A percentile compares a stretch with the other conserved stretches of the same genome.
Conservation (phyloP, 2,888 invertebrate genomes). For the Mallateleia sp. region DNA sequence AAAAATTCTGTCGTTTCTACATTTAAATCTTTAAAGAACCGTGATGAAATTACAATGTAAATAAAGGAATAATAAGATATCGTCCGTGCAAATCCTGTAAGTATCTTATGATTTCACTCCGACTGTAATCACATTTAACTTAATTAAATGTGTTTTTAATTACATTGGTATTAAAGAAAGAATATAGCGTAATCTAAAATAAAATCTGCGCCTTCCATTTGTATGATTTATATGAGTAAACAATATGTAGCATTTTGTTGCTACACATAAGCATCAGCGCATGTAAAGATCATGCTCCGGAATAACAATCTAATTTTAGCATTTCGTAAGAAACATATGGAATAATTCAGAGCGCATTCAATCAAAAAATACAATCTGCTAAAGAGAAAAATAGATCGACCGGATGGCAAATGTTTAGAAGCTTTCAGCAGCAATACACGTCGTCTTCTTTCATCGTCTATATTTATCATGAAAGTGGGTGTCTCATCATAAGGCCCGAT, state of each 20-base stretch:
- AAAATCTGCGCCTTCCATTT: too few relatives aligned
- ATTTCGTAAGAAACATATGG: constrained; percentile 44
- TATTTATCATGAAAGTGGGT: constrained; percentile 55
- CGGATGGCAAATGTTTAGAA: constrained; percentile 51
- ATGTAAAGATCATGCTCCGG: constrained; percentile 29
- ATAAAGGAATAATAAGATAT: too few relatives aligned
- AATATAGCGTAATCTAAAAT: too few relatives aligned
- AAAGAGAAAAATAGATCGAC: constrained; percentile 42
- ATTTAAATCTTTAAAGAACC: too few relatives aligned
- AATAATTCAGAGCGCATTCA: constrained; percentile 55
- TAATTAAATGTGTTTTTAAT: too few relatives aligned
- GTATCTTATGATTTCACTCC: too few relatives aligned
- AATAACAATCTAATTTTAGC: constrained; percentile 66
- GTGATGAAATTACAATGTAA: too few relatives aligned
- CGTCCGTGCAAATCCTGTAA: too few relatives aligned
- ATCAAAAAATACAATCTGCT: constrained; percentile 69
- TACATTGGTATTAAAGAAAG: too few relatives aligned
- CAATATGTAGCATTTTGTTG: not conserved
- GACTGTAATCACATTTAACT: too few relatives aligned
- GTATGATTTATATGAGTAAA: too few relatives aligned
- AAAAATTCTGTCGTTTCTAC: too few relatives aligned
- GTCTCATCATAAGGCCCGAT: constrained; percentile 30
- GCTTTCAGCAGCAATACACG: constrained; percentile 45
- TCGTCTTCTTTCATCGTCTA: constrained; percentile 46
- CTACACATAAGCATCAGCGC: not conserved